Percentiles rank a stretch among this genome's conserved stretches.
These are phyloP conservation scores for Leucoraja erinaceus DNA, from an alignment of 2,113 vertebrate genomes.

Conservation along the genomic window DNA sequence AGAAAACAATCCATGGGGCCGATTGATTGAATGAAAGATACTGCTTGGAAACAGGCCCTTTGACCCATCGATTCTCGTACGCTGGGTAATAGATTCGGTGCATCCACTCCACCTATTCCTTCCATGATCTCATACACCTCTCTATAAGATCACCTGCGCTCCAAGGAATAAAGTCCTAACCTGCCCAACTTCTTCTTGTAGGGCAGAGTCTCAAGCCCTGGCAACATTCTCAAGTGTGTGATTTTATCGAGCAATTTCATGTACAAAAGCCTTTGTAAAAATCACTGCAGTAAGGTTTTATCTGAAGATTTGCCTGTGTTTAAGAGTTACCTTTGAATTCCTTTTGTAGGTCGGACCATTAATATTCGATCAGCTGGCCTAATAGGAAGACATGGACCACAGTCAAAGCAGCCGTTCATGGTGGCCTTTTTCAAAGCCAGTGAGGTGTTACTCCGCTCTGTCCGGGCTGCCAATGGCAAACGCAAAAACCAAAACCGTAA, in stretches of 20 bases:
- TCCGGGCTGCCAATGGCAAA: slow-evolving; percentile 82
- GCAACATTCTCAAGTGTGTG: too few relatives aligned
- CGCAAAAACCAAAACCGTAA: slow-evolving; percentile 86
- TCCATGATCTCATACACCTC: too few relatives aligned
- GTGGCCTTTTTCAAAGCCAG: slow-evolving; percentile 98
- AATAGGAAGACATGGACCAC: slow-evolving; percentile 84
- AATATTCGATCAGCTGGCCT: slow-evolving; percentile 89
- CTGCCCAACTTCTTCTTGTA: too few relatives aligned
- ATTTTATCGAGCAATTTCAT: not conserved
- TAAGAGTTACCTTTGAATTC: slow-evolving; percentile 34
- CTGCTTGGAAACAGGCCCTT: too few relatives aligned
- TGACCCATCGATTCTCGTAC: too few relatives aligned
- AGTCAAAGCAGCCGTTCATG: slow-evolving; percentile 94
- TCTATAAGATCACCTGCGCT: too few relatives aligned
- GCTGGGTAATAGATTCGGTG: too few relatives aligned
- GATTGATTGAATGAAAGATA: not conserved
- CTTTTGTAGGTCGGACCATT: slow-evolving; percentile 78
- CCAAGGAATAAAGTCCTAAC: too few relatives aligned
- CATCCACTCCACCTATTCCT: too few relatives aligned
- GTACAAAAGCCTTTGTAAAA: not conserved
- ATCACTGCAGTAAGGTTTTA: not conserved
- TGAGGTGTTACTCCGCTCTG: slow-evolving; percentile 87
- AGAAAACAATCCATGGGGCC: not conserved
- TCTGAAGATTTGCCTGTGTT: not conserved
- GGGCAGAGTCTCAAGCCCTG: too few relatives aligned